Evolutionary conservation across 2,797 vertebrate genomes (phyloP).

Genomic region (Manis javanica): DNA sequence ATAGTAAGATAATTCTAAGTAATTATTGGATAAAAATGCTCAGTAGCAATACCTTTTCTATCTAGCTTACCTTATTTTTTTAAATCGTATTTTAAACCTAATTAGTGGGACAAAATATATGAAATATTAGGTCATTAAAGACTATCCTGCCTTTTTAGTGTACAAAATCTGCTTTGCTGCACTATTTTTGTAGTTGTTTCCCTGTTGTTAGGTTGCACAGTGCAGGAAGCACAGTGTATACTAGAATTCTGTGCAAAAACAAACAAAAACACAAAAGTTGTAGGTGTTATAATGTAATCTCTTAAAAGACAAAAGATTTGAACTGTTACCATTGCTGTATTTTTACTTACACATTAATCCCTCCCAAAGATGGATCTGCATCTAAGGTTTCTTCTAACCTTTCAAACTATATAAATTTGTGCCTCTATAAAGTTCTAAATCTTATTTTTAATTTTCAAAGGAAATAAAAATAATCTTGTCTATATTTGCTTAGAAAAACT

Average conservation of each 20-base stretch:
- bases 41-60: background rate
- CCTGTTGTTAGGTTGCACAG: background rate
- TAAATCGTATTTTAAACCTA: background rate
- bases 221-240: background rate
- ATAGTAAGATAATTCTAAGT: background rate
- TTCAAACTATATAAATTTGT: background rate
- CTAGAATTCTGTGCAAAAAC: background rate
- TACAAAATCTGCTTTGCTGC: background rate
- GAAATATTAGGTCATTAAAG: background rate
- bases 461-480: background rate
- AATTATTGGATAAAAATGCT: background rate
- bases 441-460: slow-evolving; percentile 6
- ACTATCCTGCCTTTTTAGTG: background rate
- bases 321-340: background rate
- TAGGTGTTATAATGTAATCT: background rate
- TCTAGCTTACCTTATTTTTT: background rate
- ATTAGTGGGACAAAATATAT: background rate
- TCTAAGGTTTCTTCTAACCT: background rate
- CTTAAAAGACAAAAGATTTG: background rate
- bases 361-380: background rate
- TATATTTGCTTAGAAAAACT: background rate
- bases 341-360: background rate
- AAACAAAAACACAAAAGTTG: background rate
- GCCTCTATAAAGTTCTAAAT: background rate
- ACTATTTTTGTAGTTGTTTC: background rate